These are phyloP conservation scores for Pachyseris speciosa DNA, from an alignment of 64 coral and sea anemone species.

Conservation along the genomic window DNA sequence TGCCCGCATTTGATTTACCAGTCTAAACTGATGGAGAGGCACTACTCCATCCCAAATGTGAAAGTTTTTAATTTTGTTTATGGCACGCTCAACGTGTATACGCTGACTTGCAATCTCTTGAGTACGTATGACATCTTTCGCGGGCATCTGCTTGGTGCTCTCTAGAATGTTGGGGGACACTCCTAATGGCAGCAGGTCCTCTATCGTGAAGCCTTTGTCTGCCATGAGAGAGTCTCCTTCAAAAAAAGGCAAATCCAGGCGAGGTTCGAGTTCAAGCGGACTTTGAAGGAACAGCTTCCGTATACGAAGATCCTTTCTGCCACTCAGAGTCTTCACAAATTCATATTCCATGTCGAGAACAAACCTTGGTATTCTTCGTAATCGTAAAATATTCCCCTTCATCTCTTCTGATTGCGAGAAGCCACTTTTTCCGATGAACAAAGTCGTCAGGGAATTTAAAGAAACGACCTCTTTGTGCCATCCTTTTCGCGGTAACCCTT, in stretches of 20 bases:
- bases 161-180: conserved; percentile 35
- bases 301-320: not conserved
- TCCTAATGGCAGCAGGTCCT: conserved; percentile 24
- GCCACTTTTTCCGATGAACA: conserved; percentile 22
- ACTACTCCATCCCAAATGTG: conserved; percentile 40
- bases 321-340: conserved; percentile 6
- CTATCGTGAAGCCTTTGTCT: conserved; percentile 33
- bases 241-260: not conserved
- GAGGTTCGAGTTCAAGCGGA: conserved; percentile 28
- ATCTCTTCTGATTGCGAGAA: conserved; percentile 46
- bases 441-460: not conserved
- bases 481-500: conserved; percentile 42
- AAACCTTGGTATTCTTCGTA: conserved; percentile 35
- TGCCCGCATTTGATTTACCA: conserved; percentile 40
- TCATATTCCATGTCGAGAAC: conserved; percentile 46
- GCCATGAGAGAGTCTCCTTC: conserved; percentile 17
- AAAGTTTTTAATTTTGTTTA: conserved; percentile 46
- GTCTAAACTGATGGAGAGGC: not conserved
- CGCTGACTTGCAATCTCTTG: conserved; percentile 34
- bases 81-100: conserved; percentile 25
- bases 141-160: not conserved
- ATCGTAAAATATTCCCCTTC: conserved; percentile 48
- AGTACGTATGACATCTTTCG: not conserved
- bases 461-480: conserved; percentile 4
- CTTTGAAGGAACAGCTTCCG: conserved; percentile 2